A percentile compares a stretch with the other conserved stretches of the same genome.
phyloP scores from a whole-genome alignment of 1,140 invertebrate species.

The Spodoptera frugiperda region DNA sequence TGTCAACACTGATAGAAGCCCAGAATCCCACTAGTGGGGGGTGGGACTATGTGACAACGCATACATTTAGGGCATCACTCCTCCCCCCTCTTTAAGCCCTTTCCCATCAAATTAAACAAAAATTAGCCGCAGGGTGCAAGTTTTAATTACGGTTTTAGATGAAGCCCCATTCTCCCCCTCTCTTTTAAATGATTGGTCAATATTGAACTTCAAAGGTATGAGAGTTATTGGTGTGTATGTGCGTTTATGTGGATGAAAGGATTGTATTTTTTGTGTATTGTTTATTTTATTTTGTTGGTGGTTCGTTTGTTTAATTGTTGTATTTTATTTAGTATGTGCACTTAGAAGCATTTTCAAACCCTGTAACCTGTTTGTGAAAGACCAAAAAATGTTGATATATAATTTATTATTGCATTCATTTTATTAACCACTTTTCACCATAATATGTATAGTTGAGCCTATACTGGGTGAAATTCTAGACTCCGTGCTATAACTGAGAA shows the following conservation, averaged over 20 bases:
- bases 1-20: constrained; percentile 68
- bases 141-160: constrained; percentile 20
- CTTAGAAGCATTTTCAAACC: no score
- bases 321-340: no score
- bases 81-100: background rate
- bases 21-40: constrained; percentile 18
- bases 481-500: no score
- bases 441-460: no score
- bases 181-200: background rate
- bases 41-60: constrained; percentile 62
- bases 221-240: no score
- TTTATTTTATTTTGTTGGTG: no score
- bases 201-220: background rate
- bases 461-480: no score
- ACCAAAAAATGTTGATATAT: no score
- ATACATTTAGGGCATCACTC: constrained; percentile 61
- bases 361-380: no score
- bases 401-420: no score
- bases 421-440: no score
- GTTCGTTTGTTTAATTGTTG: background rate
- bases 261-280: no score
- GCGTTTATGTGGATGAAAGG: background rate
- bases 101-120: constrained; percentile 39
- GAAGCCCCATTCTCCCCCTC: background rate
- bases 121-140: constrained; percentile 4